Evolutionary conservation across 2,888 invertebrate genomes (phyloP), one percentile per base, ranked within the genome.

Genomic region (Eupeodes luniger): DNA sequence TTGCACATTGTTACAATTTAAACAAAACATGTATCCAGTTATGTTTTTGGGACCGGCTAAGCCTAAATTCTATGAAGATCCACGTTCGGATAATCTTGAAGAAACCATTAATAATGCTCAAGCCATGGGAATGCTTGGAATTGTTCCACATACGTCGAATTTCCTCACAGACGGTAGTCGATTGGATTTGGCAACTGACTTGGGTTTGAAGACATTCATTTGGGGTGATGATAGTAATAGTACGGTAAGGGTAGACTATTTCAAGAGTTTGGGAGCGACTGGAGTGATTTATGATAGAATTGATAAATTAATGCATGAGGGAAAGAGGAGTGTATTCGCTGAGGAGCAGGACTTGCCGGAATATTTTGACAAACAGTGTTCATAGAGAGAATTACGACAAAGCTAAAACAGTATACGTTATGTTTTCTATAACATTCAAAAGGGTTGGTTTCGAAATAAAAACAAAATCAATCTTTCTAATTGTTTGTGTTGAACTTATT

Each of bases 211-310:
- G 5, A 95, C 98, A 77, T 98, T 99, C 93, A 97, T 98, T 90
- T 99, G 99, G 99, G 99, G 99, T 16, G 98, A 98, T 88, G 98
- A 98, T 91, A 97, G 98, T 91, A 98, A 98, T 91, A 97, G 97
- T 93, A 96, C 96, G 77, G 95, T 95, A 34, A 97, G 97, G 3
- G 97, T 99, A 76, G 96, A 96, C 90, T 96, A 96, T 92, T 95
- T 99, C 78, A 98, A 98, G 92, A 95, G 96, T 84, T 95, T 97
- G 90, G 98, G 98, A 1, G 95, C 99, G 59, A 97, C 99, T 91
- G 99, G 98, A 44, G 97, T 99, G 72, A 98, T 99, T 91, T 99
- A 98, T 92, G 99, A 99, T 93, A 97, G 98, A 92, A 95, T 97
- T 89, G 97, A 97, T 86, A 89, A 92, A 34, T 91, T 91, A 91